Conservation (phyloP, 2,797 vertebrate genomes). For the Dendrocincla fuliginosa region DNA sequence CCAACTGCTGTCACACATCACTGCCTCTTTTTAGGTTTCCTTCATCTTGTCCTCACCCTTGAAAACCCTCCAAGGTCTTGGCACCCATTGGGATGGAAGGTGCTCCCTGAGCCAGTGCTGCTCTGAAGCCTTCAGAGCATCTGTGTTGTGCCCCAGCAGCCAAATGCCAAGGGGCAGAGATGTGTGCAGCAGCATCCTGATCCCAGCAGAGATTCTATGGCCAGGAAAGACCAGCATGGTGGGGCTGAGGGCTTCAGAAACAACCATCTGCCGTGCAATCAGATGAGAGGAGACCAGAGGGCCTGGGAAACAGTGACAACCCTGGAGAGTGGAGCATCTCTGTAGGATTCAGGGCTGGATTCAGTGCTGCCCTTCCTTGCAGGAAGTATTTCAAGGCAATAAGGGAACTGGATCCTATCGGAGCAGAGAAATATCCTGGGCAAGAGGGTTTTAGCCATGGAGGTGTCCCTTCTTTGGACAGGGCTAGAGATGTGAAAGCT, state of each 20-base stretch:
- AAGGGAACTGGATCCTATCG: accelerated
- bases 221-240: neutral
- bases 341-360: neutral
- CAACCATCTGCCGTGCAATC: accelerated
- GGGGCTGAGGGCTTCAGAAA: neutral
- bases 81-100: neutral
- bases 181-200: neutral
- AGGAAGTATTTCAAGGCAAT: neutral
- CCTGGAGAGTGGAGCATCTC: neutral
- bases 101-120: neutral
- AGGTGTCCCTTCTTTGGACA: neutral
- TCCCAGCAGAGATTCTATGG: neutral
- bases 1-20: neutral
- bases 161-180: neutral
- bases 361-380: neutral
- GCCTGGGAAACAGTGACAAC: neutral
- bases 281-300: neutral
- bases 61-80: neutral
- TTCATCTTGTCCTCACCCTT: neutral
- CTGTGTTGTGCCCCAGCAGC: neutral
- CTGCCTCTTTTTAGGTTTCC: neutral
- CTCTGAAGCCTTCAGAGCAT: neutral
- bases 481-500: neutral
- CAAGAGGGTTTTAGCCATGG: neutral
- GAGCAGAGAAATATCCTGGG: neutral